Evolutionary conservation across 1,140 invertebrate species (phyloP).

Genomic region (Halotydeus destructor): DNA sequence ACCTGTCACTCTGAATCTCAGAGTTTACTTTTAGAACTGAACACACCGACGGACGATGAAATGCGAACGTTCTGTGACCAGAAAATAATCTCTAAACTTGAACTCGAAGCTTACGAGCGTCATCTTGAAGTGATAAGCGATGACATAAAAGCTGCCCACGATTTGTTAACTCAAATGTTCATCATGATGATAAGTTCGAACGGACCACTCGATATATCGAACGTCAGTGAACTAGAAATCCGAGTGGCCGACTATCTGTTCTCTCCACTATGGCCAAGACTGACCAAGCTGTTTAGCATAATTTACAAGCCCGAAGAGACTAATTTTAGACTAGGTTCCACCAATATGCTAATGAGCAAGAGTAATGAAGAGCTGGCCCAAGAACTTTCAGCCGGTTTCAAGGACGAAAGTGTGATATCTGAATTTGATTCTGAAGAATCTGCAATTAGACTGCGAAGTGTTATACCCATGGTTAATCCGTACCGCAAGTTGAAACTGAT

Average conservation of each 20-base stretch:
- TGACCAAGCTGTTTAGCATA: not conserved
- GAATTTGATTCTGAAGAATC: not conserved
- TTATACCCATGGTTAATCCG: not conserved
- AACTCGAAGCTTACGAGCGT: not conserved
- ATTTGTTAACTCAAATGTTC: not conserved
- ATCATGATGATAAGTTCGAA: not conserved
- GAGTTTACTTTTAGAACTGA: not conserved
- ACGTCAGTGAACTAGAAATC: too few species aligned
- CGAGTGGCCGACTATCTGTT: not conserved
- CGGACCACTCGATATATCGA: not conserved
- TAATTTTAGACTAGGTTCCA: not conserved
- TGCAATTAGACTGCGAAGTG: not conserved
- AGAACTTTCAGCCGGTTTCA: not conserved
- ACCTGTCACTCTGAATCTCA: too few species aligned
- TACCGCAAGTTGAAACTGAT: not conserved
- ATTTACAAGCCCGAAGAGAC: not conserved
- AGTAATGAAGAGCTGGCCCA: not conserved
- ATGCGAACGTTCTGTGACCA: too few species aligned
- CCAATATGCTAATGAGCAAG: not conserved
- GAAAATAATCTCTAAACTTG: not conserved
- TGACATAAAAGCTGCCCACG: not conserved
- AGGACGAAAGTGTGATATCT: too few species aligned
- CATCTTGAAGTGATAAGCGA: not conserved
- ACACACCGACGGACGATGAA: not conserved
- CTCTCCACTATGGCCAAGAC: not conserved